A percentile compares a stretch with the other conserved stretches of the same genome.
Conservation (phyloP, 2,113 vertebrate species). For the Aegithalos caudatus region DNA sequence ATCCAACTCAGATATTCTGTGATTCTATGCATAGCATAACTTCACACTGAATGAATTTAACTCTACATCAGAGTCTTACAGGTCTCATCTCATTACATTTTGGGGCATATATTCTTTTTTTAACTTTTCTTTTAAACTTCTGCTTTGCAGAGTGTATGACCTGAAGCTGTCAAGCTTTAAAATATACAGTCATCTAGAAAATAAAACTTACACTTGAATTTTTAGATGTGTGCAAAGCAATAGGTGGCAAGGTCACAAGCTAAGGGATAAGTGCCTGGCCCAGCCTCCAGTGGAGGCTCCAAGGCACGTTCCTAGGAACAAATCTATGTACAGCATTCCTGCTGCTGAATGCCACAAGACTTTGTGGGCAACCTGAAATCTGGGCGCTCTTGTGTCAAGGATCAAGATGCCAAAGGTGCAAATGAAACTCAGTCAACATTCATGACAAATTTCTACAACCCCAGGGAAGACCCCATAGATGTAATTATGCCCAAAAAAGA, state of each 20-base stretch:
- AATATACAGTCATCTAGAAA: neutral
- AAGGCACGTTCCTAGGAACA: fast-evolving
- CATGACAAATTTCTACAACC: neutral
- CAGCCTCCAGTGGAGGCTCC: neutral
- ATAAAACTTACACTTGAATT: neutral
- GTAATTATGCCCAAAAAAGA: neutral
- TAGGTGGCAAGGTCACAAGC: neutral
- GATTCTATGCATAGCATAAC: neutral
- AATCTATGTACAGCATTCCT: neutral
- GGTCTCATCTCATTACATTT: neutral
- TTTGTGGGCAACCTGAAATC: fast-evolving
- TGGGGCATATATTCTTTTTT: too few relatives aligned
- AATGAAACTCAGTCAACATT: neutral
- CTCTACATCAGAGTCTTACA: neutral
- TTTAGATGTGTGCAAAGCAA: fast-evolving
- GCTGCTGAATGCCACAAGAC: neutral
- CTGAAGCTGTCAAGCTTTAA: neutral
- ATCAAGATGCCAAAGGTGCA: neutral
- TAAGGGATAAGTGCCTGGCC: fast-evolving
- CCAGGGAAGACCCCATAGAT: neutral
- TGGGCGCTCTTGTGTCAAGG: neutral
- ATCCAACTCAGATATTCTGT: neutral
- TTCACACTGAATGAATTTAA: neutral
- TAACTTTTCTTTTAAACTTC: neutral
- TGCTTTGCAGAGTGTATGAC: neutral